These are phyloP conservation scores for Sus cebifrons DNA, from an alignment of 2,797 vertebrate genomes.

Conservation along the genomic window DNA sequence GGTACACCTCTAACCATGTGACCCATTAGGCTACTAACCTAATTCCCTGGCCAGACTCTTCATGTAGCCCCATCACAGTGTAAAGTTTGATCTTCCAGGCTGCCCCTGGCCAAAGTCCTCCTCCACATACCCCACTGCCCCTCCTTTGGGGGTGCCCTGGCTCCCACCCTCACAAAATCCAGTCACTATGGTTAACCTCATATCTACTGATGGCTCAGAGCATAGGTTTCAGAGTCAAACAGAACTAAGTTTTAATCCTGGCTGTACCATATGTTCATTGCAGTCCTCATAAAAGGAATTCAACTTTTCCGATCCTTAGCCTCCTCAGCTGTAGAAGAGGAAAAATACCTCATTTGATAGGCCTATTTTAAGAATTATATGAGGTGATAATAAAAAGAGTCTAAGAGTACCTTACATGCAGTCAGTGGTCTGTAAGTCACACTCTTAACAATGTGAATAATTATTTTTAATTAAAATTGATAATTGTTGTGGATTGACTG, in stretches of 20 bases:
- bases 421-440: neutral
- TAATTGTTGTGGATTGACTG: constrained; percentile 14
- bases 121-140: neutral
- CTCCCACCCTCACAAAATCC: neutral
- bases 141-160: neutral
- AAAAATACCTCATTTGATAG: neutral
- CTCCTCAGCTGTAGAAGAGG: neutral
- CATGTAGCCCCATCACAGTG: neutral
- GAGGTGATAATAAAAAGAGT: neutral
- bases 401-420: neutral
- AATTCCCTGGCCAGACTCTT: neutral
- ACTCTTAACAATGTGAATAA: neutral
- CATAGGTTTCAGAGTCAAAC: neutral
- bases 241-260: neutral
- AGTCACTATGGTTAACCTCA: neutral
- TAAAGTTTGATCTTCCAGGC: neutral
- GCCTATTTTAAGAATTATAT: constrained; percentile 1
- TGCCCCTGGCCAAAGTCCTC: neutral
- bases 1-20: neutral
- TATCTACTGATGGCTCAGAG: neutral
- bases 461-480: neutral
- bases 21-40: accelerated
- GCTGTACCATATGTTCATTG: neutral
- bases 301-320: neutral
- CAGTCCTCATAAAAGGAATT: neutral